Evolutionary conservation across 2,888 invertebrate species (phyloP), one percentile per base, ranked within the genome.

Genomic region (Craniophora ligustri): DNA sequence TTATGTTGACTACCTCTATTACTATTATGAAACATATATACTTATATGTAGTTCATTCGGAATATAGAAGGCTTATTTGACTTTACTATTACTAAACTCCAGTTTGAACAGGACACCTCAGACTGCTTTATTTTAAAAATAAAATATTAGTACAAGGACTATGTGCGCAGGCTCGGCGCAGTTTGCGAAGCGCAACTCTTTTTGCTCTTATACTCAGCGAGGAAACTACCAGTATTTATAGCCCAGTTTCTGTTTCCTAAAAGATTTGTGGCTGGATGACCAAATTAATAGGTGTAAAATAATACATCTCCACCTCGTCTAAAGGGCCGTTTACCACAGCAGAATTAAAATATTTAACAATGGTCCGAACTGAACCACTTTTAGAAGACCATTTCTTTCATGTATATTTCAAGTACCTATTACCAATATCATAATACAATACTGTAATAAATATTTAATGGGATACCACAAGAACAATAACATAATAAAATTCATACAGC

Each of bases 171-270:
- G 75, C 70, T 72, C 54, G 60, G 67, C 19, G 44, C 45, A 71
- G 70, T 68, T 73, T 57, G 63, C 53, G 44, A 57, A 55, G 50
- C 23, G 47, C 50, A 35, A 19, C 46, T 40, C 66, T 59, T 72
- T 75, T 75, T 76, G 58, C 66, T 77, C 63, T 74, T 69, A 66
- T 60, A 70, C 58, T 51, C 57, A 66, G 67, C 67, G 69, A 73
- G 76, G 75, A 77, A 78, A 75, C 75, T 66, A 60, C 50, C 67
- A 53, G 74, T 82, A 83, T 84, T 80, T 81, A 78, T 81, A 82
- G 81, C 51, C 74, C 55, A 61, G 78, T 64, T 64, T 55, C 46
- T 41, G 41, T 49, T 62, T 63, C 53, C 36, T 55, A 42, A 41
- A 45, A 54, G 65, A 74, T 72, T 70, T 73, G 67, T 70, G 55